Base-by-base conservation (phyloP, 2,888 invertebrate species). In the Acronicta aceris region DNA sequence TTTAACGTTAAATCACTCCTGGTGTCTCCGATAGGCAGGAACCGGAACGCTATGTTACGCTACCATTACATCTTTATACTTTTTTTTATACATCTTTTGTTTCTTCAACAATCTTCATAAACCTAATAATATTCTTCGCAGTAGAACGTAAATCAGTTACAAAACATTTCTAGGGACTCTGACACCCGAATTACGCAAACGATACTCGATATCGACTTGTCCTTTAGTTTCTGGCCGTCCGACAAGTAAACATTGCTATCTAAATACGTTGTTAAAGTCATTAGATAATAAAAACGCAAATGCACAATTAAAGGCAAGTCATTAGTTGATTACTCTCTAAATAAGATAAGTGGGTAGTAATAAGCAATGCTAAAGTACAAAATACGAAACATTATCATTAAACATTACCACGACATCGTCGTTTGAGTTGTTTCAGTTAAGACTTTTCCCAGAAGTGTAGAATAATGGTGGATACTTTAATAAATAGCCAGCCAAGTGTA, bases 401-500 rank as follows among this genome's bases (percentile, higher is more conserved):
- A 58, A 60, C 57, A 43, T 52, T 55, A 47, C 15, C 9, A 30
- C 30, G 5, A 9, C 30, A 8, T 7, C 5, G 27, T 7, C 27
- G 65, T 66, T 67, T 33, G 57, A 69, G 74, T 72, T 56, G 76
- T 77, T 74, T 61, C 50, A 70, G 76, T 72, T 61, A 65, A 60
- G 62, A 75, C 64, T 75, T 74, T 83, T 82, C 81, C 75, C 59
- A 81, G 83, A 85, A 86, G 63, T 73, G 71, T 76, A 71, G 72
- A 82, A 84, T 84, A 85, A 83, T 85, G 80, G 70, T 79, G 81
- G 79, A 69, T 80, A 82, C 81, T 83, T 84, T 78, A 87, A 87
- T 88, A 87, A 89, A 89, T 81, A 85, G 81, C 75, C 84, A 81
- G 86, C 83, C 74, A 81, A 84, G 83, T 86, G 82, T 80, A 89